Percentiles rank a stretch among this genome's conserved stretches.
These are phyloP conservation scores for Spheniscus humboldti DNA, from an alignment of 2,797 vertebrate species.

Conservation along the genomic window DNA sequence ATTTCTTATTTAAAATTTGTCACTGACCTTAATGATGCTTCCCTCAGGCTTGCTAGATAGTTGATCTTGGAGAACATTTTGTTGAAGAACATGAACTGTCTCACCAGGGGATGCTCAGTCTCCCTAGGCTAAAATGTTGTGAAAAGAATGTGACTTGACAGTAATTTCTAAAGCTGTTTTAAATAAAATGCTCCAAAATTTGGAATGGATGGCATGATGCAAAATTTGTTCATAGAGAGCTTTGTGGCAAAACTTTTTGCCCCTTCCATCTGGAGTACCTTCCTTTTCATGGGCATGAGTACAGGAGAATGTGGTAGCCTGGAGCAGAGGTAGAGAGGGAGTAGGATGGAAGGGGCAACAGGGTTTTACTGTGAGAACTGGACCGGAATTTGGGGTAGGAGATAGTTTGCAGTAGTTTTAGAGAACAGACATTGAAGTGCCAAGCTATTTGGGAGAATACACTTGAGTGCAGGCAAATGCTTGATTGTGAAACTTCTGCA, in stretches of 20 bases:
- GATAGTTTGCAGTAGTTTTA: background rate
- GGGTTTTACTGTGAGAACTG: background rate
- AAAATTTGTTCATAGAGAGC: background rate
- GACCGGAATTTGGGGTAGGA: background rate
- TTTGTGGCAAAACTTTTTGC: background rate
- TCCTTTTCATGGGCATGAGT: background rate
- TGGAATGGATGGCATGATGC: background rate
- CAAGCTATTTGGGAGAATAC: background rate
- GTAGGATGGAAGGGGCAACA: background rate
- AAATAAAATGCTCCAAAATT: slow-evolving; percentile 19
- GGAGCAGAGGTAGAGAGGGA: background rate
- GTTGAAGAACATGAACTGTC: background rate
- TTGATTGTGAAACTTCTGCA: background rate
- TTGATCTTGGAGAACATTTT: slow-evolving; percentile 15
- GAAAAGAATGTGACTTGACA: slow-evolving; percentile 30
- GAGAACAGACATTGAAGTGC: background rate
- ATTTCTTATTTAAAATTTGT: slow-evolving; percentile 22
- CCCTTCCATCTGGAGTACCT: background rate
- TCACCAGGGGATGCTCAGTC: background rate
- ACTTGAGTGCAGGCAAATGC: background rate
- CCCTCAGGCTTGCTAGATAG: slow-evolving; percentile 21
- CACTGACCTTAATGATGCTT: background rate
- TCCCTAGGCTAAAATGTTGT: slow-evolving; percentile 25
- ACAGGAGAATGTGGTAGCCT: background rate
- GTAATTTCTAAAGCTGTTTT: slow-evolving; percentile 34